These are phyloP conservation scores for Saccopteryx bilineata DNA, from an alignment of 2,113 vertebrate genomes.

Conservation along the genomic window DNA sequence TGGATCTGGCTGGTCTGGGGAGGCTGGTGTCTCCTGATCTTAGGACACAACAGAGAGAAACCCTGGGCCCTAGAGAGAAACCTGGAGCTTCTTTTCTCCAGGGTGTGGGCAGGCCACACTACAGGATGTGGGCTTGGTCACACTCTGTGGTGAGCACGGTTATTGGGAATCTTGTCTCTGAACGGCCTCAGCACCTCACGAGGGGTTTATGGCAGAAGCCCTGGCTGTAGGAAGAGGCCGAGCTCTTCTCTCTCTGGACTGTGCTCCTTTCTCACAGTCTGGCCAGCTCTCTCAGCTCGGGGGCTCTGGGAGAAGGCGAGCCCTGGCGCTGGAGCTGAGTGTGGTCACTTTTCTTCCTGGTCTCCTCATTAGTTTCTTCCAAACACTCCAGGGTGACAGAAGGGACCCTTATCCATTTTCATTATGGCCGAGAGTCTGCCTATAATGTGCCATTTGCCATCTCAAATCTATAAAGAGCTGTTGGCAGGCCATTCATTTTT, in stretches of 20 bases:
- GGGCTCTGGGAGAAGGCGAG: neutral
- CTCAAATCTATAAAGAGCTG: slow-evolving; percentile 41
- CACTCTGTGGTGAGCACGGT: neutral
- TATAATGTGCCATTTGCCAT: neutral
- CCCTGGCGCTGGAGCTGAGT: neutral
- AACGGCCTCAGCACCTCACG: neutral
- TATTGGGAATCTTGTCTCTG: neutral
- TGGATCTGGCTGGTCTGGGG: neutral
- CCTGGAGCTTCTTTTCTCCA: neutral
- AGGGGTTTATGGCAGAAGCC: neutral
- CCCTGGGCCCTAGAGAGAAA: neutral
- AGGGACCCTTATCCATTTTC: slow-evolving; percentile 21
- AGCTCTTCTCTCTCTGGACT: neutral
- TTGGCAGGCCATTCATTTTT: neutral
- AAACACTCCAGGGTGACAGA: neutral
- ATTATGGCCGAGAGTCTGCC: neutral
- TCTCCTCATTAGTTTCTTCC: neutral
- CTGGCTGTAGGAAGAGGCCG: neutral
- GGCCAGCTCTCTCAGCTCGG: neutral
- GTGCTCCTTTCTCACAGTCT: neutral
- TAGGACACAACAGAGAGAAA: neutral
- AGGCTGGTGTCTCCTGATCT: neutral
- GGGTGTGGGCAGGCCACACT: neutral
- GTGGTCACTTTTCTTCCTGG: neutral
- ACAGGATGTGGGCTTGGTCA: neutral